Evolutionary conservation across 2,888 invertebrate genomes (phyloP).

Genomic region (Diarsia rubi): DNA sequence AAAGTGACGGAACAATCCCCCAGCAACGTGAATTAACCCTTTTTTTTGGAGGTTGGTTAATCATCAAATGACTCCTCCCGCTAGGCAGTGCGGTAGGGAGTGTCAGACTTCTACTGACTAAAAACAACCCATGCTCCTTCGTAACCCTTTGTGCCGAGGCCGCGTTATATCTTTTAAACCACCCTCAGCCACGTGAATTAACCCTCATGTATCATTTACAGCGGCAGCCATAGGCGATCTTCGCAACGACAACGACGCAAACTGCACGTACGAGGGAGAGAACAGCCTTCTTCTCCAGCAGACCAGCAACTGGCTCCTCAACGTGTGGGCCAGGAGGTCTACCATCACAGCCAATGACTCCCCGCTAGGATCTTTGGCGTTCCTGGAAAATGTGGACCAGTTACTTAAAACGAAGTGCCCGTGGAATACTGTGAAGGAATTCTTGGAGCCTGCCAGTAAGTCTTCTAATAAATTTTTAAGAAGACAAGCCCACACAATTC

Average conservation of each 20-base stretch:
- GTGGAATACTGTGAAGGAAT: conserved; percentile 85
- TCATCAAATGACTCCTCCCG: too few species aligned
- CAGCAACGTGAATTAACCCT: too few species aligned
- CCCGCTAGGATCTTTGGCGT: conserved; percentile 93
- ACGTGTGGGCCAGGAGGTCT: conserved; percentile 88
- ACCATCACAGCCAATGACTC: conserved; percentile 84
- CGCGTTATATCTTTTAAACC: too few species aligned
- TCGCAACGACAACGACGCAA: conserved; percentile 95
- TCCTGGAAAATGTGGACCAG: conserved; percentile 90
- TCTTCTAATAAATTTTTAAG: not conserved
- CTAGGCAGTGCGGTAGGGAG: too few species aligned
- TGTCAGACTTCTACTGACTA: too few species aligned
- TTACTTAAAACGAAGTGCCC: conserved; percentile 90
- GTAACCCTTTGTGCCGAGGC: too few species aligned
- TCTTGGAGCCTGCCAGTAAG: conserved; percentile 90
- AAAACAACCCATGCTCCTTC: too few species aligned
- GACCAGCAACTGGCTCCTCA: conserved; percentile 96
- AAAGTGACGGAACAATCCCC: too few species aligned
- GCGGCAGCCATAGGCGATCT: conserved; percentile 94
- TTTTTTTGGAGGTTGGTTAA: too few species aligned
- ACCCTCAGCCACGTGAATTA: too few species aligned
- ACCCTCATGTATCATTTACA: conserved; percentile 68
- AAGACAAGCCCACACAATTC: too few species aligned
- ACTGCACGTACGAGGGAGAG: conserved; percentile 97
- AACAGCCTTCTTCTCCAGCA: conserved; percentile 97